A percentile compares a stretch with the other conserved stretches of the same genome.
Evolutionary conservation across 92 coral and sea anemone species (phyloP).

Genomic region (Metridium senile): DNA sequence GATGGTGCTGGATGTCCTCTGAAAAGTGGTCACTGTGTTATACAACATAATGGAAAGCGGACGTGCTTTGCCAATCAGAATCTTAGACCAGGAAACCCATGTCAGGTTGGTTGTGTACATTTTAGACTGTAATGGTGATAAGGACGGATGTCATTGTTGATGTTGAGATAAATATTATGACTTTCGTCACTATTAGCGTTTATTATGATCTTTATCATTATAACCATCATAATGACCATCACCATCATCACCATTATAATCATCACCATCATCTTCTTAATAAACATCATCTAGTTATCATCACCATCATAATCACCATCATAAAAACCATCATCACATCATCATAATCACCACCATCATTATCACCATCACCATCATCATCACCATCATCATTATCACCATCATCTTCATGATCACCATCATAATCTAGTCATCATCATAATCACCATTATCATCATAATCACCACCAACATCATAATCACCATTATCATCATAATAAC

Average conservation of each 20-base stretch:
- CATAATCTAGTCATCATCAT: no score
- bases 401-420: background rate
- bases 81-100: conserved; percentile 87
- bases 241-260: no score
- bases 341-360: background rate
- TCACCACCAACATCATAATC: background rate
- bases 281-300: no score
- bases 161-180: no score
- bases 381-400: background rate
- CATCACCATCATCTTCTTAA: no score
- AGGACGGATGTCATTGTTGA: no score
- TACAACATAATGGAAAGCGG: conserved; percentile 58
- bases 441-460: background rate
- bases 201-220: background rate
- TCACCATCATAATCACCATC: background rate
- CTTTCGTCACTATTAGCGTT: background rate
- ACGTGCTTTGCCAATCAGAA: conserved; percentile 73
- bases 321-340: no score
- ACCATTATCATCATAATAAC: background rate
- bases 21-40: conserved; percentile 69
- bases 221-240: no score
- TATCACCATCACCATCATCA: background rate
- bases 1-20: conserved; percentile 75
- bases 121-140: background rate
- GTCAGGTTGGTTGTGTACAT: conserved; percentile 66